Evolutionary conservation across 2,797 vertebrate species (phyloP), one percentile per base, ranked within the genome.

Genomic region (Rhinophrynus dorsalis): DNA sequence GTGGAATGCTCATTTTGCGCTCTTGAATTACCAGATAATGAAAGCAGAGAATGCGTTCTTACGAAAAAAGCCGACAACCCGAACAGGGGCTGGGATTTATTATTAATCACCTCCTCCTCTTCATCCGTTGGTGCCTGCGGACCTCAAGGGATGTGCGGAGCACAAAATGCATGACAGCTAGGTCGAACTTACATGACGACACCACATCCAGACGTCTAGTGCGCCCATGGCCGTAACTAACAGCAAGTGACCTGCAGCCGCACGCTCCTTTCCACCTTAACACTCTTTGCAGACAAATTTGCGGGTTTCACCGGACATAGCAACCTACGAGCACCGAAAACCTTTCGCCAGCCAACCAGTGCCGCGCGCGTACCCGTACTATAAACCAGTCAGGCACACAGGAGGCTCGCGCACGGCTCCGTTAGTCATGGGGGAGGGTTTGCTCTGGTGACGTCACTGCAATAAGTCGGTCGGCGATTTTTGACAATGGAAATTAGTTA

Each of bases 111-210:
- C 13, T 24, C 26, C 12, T 3, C 50, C 50, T 55, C 33, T 26
- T 38, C 17, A 30, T 26, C 33, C 45, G 66, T 48, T 40, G 1
- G 45, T 33, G 50, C 24, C 12, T 26, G n/a, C 24, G 30, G 33
- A 33, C 57, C 47, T 32, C 6, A 10, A 20, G 15, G 44, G 67
- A 33, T 47, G 37, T 2, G 48, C 20, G 11, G 47, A 23, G 23
- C 54, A 58, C 52, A 30, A 23, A 17, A 12, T n/a, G 30, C 66
- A 68, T 68, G 35, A 40, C 66, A 35, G 51, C 51, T 20, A 38
- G 1, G 11, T 2, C 40, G n/a, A n/a, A n/a, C n/a, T n/a, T n/a
- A n/a, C n/a, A n/a, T n/a, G n/a, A n/a, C 38, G 26, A 15, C 11
- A 9, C 48, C 2, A 35, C 32, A n/a, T n/a, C 17, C 54, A 35